phyloP scores from a whole-genome alignment of 2,888 invertebrate genomes.

The Blastobasis adustella region DNA sequence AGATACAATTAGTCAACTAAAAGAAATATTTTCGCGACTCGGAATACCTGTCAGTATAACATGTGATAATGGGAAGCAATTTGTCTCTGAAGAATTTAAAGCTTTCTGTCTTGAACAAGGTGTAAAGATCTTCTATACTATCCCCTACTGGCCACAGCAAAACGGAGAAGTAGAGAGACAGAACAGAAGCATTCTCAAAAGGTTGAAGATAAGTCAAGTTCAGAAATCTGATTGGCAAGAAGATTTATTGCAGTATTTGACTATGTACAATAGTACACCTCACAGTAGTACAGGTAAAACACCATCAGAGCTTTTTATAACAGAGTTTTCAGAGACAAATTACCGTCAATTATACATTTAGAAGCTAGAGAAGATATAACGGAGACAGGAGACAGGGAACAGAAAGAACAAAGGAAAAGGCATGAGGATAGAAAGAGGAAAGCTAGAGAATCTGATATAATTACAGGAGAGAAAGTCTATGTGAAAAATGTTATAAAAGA shows the following conservation, averaged over 20 bases:
- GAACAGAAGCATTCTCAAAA: constrained; percentile 6
- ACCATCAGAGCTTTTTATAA: constrained; percentile 7
- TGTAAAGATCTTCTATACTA: background rate
- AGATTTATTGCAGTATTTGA: constrained; percentile 8
- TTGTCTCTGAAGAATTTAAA: background rate
- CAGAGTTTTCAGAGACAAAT: constrained; percentile 7
- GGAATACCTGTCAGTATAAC: background rate
- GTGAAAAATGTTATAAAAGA: constrained; percentile 1
- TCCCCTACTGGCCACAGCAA: constrained; percentile 8
- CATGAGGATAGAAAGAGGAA: background rate
- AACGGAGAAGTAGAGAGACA: constrained; percentile 9
- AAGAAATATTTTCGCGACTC: background rate
- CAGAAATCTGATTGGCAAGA: constrained; percentile 8
- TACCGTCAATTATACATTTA: constrained; percentile 4
- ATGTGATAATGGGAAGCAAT: background rate
- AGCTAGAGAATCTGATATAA: background rate
- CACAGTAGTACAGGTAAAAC: constrained; percentile 10
- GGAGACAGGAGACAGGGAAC: constrained; percentile 5
- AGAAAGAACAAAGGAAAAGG: constrained; percentile 11
- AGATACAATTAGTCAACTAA: background rate
- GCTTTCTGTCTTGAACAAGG: background rate
- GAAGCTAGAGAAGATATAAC: background rate
- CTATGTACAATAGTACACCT: constrained; percentile 13
- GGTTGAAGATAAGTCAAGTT: constrained; percentile 4
- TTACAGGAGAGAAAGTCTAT: background rate